phyloP scores from a whole-genome alignment of 2,113 vertebrate species.

The Alosa alosa region DNA sequence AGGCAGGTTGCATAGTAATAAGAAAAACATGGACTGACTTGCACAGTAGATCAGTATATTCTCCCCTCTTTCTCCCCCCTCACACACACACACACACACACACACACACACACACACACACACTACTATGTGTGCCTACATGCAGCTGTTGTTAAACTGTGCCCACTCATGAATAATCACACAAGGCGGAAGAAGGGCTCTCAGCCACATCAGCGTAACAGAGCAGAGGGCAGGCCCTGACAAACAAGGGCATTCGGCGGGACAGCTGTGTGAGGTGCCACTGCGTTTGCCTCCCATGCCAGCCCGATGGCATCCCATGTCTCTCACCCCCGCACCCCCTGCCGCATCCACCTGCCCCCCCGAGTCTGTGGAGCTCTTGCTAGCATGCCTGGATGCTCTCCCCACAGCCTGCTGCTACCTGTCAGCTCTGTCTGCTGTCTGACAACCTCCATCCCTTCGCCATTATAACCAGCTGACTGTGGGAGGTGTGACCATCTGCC shows the following conservation, averaged over 20 bases:
- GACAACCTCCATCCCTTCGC: not conserved
- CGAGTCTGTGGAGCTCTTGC: slow-evolving; percentile 1
- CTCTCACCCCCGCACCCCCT: slow-evolving; percentile 20
- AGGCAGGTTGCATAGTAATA: not conserved
- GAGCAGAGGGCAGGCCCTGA: slow-evolving; percentile 34
- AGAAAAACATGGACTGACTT: not conserved
- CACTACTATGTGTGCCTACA: not conserved
- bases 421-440: not conserved
- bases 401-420: not conserved
- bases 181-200: not conserved
- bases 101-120: slow-evolving; percentile 12
- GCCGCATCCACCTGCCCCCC: not conserved
- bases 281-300: not conserved
- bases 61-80: not conserved
- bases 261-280: slow-evolving; percentile 4
- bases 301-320: slow-evolving; percentile 38
- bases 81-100: not conserved
- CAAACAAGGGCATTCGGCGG: slow-evolving; percentile 1
- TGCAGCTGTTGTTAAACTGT: not conserved
- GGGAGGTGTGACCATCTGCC: not conserved
- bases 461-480: not conserved
- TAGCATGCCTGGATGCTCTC: not conserved
- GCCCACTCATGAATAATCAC: slow-evolving; percentile 19
- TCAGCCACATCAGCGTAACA: slow-evolving; percentile 1
- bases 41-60: not conserved